Percentiles rank a stretch among this genome's conserved stretches.
phyloP scores from a whole-genome alignment of 2,888 invertebrate species.

The Penaeus monodon region DNA sequence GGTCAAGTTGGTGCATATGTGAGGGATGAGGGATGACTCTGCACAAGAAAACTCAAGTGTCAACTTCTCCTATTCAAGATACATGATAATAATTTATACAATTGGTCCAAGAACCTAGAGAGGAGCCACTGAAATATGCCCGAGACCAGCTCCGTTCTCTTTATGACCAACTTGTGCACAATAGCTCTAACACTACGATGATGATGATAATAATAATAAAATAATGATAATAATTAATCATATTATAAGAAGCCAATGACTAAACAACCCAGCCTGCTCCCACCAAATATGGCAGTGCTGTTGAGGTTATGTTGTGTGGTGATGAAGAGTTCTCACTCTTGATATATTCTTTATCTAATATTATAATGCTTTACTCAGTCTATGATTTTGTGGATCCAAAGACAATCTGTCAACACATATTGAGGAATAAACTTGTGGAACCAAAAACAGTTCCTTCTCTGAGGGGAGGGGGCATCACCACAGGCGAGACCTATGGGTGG shows the following conservation, averaged over 20 bases:
- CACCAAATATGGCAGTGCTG: constrained; percentile 61
- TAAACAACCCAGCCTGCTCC: constrained; percentile 61
- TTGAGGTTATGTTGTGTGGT: constrained; percentile 57
- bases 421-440: constrained; percentile 38
- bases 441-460: constrained; percentile 31
- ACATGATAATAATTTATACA: constrained; percentile 1
- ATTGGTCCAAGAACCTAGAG: constrained; percentile 29
- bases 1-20: constrained; percentile 34
- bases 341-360: constrained; percentile 22
- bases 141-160: constrained; percentile 47
- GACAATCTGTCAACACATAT: constrained; percentile 42
- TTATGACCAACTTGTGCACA: constrained; percentile 60
- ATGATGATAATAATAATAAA: constrained; percentile 50
- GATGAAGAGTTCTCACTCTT: constrained; percentile 35
- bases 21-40: constrained; percentile 20
- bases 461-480: constrained; percentile 45
- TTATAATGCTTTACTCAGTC: constrained; percentile 21
- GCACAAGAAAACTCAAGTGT: constrained; percentile 37
- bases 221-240: constrained; percentile 29
- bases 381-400: constrained; percentile 29
- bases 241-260: constrained; percentile 55
- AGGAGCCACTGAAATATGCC: constrained; percentile 36
- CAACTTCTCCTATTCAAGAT: constrained; percentile 19
- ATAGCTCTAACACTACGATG: constrained; percentile 47
- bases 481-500: constrained; percentile 52